Base-by-base conservation (phyloP, 2,797 vertebrate species). In the Chiroxiphia lanceolata region DNA sequence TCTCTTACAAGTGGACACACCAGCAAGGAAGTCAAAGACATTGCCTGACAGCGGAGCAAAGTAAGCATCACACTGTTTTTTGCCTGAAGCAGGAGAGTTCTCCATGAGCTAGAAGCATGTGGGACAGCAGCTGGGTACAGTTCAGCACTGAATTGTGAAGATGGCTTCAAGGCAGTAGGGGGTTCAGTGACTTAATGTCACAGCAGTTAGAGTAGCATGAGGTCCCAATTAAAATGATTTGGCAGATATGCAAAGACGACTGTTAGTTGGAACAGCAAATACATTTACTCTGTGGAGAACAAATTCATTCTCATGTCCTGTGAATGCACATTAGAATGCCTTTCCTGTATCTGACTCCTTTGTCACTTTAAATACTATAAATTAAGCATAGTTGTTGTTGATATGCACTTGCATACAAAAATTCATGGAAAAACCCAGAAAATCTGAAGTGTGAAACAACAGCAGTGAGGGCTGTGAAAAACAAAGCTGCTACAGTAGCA, bases 71-170 rank as follows among this genome's bases (percentile, higher is more conserved):
- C 16, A 13, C 18, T 29, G 2, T 13, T 71, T 36, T 72, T 45
- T 33, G n/a, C 23, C 29, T 63, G 44, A 80, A 90, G 60, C 7
- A 9, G 69, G 31, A 0, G 0, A 93, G 57, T 8, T 70, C 38
- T 81, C 13, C 17, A 0, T 7, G 20, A 75, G 14, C 56, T 80
- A 40, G 31, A 71, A 81, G 38, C 23, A 76, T 0, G 0, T 6
- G 38, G 47, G 3, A 38, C 26, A 33, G 29, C 29, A 67, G 20
- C 3, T 0, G 0, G 18, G 13, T 60, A 36, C 16, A 54, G 36
- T n/a, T 44, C 79, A 31, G 60, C 29, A 48, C 0, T 53, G n/a
- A 47, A 42, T 34, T 60, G 45, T 27, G 23, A 87, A 47, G 42
- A 25, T 15, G 40, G 26, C 44, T 92, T 79, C 75, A 33, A 57